A percentile compares a stretch with the other conserved stretches of the same genome.
These are phyloP conservation scores for Coenonympha arcania DNA, from an alignment of 2,888 invertebrate species.

Conservation along the genomic window DNA sequence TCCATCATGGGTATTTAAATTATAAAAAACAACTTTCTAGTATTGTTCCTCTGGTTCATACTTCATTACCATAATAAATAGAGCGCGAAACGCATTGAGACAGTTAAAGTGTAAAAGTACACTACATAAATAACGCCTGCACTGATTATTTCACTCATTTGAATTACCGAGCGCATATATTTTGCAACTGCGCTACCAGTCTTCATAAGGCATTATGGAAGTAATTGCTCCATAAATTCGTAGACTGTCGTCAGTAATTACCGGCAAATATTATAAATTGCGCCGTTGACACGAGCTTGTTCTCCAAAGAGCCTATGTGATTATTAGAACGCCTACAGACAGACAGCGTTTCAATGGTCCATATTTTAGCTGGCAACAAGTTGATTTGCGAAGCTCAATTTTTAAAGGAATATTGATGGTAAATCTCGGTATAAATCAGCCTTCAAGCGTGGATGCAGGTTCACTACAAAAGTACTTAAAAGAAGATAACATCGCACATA, in stretches of 20 bases:
- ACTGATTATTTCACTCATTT: slow-evolving; percentile 14
- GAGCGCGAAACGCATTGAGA: slow-evolving; percentile 3
- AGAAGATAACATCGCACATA: too few species aligned
- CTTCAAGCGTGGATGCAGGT: too few species aligned
- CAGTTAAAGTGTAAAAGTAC: slow-evolving; percentile 9
- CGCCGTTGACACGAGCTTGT: slow-evolving; percentile 33
- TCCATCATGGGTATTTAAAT: not conserved
- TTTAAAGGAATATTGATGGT: too few species aligned
- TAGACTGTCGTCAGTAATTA: slow-evolving; percentile 44
- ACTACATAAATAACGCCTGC: slow-evolving; percentile 7
- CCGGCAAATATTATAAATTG: slow-evolving; percentile 44
- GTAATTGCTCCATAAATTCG: slow-evolving; percentile 45
- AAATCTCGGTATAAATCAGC: too few species aligned
- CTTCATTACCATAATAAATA: slow-evolving; percentile 5
- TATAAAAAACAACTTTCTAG: not conserved
- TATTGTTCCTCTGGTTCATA: not conserved
- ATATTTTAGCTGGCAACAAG: too few species aligned
- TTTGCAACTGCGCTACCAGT: slow-evolving; percentile 13
- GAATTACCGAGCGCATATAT: slow-evolving; percentile 11
- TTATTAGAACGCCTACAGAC: not conserved
- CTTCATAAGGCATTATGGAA: slow-evolving; percentile 20
- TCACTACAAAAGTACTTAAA: too few species aligned
- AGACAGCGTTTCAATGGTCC: not conserved
- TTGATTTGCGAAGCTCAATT: too few species aligned
- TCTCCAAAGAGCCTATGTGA: slow-evolving; percentile 32